Conservation (phyloP, 2,113 vertebrate species). For the Myotis yumanensis region DNA sequence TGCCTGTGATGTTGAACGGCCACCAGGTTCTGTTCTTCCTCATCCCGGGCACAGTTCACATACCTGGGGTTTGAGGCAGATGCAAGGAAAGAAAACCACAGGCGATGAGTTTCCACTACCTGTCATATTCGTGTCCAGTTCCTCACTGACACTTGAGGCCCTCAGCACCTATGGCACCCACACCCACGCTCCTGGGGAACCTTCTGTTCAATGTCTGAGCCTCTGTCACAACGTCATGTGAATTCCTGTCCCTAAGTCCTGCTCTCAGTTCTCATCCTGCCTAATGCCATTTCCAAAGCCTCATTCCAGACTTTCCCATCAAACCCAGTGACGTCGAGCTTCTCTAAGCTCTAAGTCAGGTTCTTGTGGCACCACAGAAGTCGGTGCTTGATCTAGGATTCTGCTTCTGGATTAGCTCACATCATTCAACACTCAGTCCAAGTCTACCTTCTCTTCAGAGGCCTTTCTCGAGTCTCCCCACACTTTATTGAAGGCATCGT, state of each 20-base stretch:
- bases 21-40: conserved; percentile 77
- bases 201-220: background rate
- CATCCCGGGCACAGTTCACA: conserved; percentile 78
- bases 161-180: rapidly evolving
- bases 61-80: conserved; percentile 48
- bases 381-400: background rate
- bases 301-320: background rate
- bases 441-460: background rate
- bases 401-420: too few relatives aligned
- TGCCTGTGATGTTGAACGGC: too few relatives aligned
- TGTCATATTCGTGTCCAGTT: too few relatives aligned
- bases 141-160: background rate
- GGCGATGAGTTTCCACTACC: too few relatives aligned
- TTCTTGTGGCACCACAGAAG: background rate
- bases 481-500: too few relatives aligned
- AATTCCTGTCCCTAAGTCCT: background rate
- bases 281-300: background rate
- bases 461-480: background rate
- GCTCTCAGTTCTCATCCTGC: background rate
- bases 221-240: background rate
- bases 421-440: background rate
- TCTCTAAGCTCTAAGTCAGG: background rate
- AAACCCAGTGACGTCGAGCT: background rate
- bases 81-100: background rate
- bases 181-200: background rate